Percentiles rank a stretch among this genome's conserved stretches.
phyloP scores from a whole-genome alignment of 2,797 vertebrate genomes.

The Morelia viridis region DNA sequence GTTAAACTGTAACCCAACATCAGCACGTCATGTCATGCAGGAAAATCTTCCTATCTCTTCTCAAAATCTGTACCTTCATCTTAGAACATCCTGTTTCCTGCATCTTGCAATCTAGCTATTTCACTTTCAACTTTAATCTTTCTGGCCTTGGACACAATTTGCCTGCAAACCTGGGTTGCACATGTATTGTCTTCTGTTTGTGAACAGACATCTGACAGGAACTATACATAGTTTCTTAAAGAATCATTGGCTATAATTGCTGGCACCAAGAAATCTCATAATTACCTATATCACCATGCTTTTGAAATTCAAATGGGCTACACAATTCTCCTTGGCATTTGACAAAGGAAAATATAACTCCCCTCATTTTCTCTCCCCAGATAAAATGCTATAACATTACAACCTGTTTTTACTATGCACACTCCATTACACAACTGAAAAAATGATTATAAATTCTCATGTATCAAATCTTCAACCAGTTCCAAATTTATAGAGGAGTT shows the following conservation, averaged over 20 bases:
- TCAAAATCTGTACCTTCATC: neutral
- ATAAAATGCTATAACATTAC: neutral
- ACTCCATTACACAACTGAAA: neutral
- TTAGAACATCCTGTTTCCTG: neutral
- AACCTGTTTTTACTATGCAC: neutral
- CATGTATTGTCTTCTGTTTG: neutral
- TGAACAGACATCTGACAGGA: neutral
- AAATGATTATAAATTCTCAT: neutral
- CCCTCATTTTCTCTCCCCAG: neutral
- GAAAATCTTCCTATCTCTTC: neutral
- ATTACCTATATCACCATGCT: neutral
- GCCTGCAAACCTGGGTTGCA: neutral
- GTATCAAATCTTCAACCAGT: neutral
- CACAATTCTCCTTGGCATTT: neutral
- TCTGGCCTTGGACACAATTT: neutral
- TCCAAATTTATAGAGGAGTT: neutral
- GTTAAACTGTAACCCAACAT: neutral
- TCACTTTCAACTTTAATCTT: slow-evolving; percentile 5
- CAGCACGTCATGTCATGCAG: neutral
- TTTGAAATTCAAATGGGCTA: neutral
- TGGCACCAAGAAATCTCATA: neutral
- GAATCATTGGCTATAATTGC: neutral
- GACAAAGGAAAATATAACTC: neutral
- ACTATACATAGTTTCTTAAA: neutral
- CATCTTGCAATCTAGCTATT: neutral